A percentile compares a stretch with the other conserved stretches of the same genome.
Evolutionary conservation across 2,113 vertebrate genomes (phyloP).

Genomic region (Brachypteracias leptosomus): DNA sequence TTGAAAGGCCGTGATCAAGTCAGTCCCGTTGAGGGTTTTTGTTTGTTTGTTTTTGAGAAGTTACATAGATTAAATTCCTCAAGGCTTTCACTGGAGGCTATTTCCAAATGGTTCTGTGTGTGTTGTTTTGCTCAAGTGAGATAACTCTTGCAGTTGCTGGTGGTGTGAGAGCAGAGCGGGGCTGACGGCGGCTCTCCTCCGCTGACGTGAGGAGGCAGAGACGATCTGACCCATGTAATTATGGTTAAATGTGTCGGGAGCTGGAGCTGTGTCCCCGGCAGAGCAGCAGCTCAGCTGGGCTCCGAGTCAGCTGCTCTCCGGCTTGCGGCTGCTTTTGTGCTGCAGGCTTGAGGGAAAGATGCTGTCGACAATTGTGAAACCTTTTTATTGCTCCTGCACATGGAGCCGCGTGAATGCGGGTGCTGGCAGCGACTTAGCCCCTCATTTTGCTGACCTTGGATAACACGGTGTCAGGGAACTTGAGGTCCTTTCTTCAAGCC

Average conservation of each 20-base stretch:
- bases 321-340: not conserved
- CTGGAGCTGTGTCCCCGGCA: not conserved
- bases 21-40: not conserved
- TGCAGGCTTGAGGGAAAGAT: not conserved
- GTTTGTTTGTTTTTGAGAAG: not conserved
- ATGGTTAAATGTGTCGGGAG: conserved; percentile 12
- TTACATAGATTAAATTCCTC: not conserved
- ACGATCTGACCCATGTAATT: conserved; percentile 12
- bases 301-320: not conserved
- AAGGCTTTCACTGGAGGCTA: not conserved
- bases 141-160: not conserved
- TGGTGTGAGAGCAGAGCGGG: accelerated
- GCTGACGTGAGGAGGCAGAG: not conserved
- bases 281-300: conserved; percentile 13
- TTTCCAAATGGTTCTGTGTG: not conserved
- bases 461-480: not conserved
- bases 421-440: not conserved
- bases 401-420: not conserved
- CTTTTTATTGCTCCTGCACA: not conserved
- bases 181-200: accelerated
- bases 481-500: not conserved
- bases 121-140: not conserved
- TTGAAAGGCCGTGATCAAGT: not conserved
- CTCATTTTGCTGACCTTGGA: not conserved
- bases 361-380: not conserved